Percentiles rank a stretch among this genome's conserved stretches.
Evolutionary conservation across 2,888 invertebrate genomes (phyloP).

Genomic region (Pterostichus niger): DNA sequence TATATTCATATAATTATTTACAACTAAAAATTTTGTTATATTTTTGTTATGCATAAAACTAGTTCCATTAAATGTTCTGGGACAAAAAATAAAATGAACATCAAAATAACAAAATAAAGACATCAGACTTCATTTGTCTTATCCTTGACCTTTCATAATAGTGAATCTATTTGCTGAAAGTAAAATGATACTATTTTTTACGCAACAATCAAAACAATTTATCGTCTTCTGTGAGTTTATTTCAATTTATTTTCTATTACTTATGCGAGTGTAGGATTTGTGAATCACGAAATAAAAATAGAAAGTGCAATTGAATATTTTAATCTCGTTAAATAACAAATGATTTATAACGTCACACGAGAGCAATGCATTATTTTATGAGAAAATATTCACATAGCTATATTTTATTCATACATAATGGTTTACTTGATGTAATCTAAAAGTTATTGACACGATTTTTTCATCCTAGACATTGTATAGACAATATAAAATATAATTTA

Average conservation of each 20-base stretch:
- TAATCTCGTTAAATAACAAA: conserved; percentile 5
- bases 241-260: background rate
- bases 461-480: background rate
- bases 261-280: background rate
- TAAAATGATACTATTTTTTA: conserved; percentile 12
- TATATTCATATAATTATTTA: background rate
- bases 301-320: background rate
- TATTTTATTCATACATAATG: no score
- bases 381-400: background rate
- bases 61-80: background rate
- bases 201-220: conserved; percentile 1
- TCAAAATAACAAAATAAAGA: conserved; percentile 1
- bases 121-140: conserved; percentile 9
- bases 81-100: background rate
- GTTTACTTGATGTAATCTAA: no score
- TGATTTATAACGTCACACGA: background rate
- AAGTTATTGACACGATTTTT: background rate
- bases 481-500: background rate
- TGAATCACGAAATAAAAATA: conserved; percentile 8
- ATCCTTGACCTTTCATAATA: background rate
- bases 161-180: conserved; percentile 2
- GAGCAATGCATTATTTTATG: background rate
- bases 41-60: conserved; percentile 8
- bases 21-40: background rate
- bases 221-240: background rate